Conservation (phyloP, 1,140 invertebrate genomes). For the Prorops nasuta region DNA sequence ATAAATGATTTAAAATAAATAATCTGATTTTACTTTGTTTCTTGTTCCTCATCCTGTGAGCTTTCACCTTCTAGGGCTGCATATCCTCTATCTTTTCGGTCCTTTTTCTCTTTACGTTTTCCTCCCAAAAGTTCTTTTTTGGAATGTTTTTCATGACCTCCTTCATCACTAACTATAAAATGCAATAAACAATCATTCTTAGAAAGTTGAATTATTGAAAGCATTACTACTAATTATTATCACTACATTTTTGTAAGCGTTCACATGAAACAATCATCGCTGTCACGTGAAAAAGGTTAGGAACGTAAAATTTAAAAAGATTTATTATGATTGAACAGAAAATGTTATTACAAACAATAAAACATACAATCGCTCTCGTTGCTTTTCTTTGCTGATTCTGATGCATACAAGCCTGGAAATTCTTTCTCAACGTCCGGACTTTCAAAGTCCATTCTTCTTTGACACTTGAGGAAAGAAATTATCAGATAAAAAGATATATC, state of each 20-base stretch:
- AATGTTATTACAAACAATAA: background rate
- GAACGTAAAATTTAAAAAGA: background rate
- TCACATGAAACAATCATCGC: background rate
- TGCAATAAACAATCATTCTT: slow-evolving; percentile 9
- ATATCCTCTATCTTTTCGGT: slow-evolving; percentile 83
- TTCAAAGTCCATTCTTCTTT: slow-evolving; percentile 77
- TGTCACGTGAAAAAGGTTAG: background rate
- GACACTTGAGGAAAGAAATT: no score
- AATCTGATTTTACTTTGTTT: slow-evolving; percentile 69
- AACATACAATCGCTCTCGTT: slow-evolving; percentile 84
- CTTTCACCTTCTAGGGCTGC: slow-evolving; percentile 90
- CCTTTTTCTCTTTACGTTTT: slow-evolving; percentile 78
- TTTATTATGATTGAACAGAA: background rate
- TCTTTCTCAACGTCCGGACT: slow-evolving; percentile 88
- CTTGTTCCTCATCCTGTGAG: slow-evolving; percentile 83
- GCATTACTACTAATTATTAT: slow-evolving; percentile 9
- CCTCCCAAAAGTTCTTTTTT: slow-evolving; percentile 74
- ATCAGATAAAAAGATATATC: no score
- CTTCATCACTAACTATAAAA: slow-evolving; percentile 70
- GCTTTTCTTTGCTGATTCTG: slow-evolving; percentile 72
- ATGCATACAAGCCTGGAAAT: slow-evolving; percentile 84
- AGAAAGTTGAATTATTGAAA: slow-evolving; percentile 20
- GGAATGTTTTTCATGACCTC: slow-evolving; percentile 70
- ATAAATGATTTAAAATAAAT: slow-evolving; percentile 6
- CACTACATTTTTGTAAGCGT: background rate